Evolutionary conservation across 2,113 vertebrate species (phyloP), one percentile per base, ranked within the genome.

Genomic region (Alethe castanea): DNA sequence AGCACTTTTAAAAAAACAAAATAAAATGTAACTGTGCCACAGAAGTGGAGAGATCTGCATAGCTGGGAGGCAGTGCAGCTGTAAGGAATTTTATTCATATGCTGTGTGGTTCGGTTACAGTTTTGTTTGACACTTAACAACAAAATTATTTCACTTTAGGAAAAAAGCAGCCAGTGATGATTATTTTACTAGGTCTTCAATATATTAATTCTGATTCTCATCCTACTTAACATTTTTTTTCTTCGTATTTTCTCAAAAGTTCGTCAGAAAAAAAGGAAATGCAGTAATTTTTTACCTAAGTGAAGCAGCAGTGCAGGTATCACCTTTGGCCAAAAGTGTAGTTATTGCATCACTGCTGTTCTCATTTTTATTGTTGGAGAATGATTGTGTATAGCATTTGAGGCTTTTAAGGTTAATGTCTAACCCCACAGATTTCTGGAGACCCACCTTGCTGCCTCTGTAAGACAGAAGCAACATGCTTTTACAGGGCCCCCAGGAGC

Each of bases 391-490:
- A 6, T 6, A 60, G 24, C 24, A 36, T 48, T 74, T n/a, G 5
- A 35, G 29, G n/a, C 18, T 74, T 74, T 45, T 84, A 69, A 61
- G 9, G 19, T 65, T 67, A 29, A 60, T 23, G 31, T 35, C 18
- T 42, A 35, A 48, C 3, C 28, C 29, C 31, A 57, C 7, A 20
- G 29, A 19, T 57, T 76, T 45, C 23, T 2, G 3, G 42, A 40
- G 50, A 42, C 13, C 9, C 7, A 9, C 3, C 22, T 48, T 52
- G 14, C 3, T 56, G 33, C 10, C 17, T 73, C 54, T 35, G 47
- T 42, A 24, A 44, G 45, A n/a, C 14, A 62, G 31, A 38, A 8
- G 11, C 17, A 86, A 31, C 5, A 8, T 0, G 0, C 33, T 56
- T 45, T 56, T 64, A 35, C 50, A 53, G 52, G 19, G 11, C 4